Conservation (phyloP, 2,797 vertebrate genomes). For the Phalloptychus januarius region DNA sequence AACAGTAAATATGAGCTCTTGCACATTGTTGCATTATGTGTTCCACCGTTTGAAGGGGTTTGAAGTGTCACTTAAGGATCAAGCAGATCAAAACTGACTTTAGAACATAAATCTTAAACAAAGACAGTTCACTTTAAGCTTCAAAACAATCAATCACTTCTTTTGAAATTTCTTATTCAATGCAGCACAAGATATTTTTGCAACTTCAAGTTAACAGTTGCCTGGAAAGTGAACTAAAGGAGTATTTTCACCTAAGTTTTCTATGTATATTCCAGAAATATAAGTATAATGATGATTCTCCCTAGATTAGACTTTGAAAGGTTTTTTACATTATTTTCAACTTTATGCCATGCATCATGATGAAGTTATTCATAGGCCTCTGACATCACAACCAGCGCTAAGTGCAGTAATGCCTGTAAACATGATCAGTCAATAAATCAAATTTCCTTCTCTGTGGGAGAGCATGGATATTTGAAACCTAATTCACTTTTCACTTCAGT, state of each 20-base stretch:
- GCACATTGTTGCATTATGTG: constrained; percentile 51
- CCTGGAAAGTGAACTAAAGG: not conserved
- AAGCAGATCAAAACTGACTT: constrained; percentile 46
- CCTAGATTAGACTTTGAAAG: not conserved
- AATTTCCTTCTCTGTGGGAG: too few species aligned
- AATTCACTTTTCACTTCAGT: constrained; percentile 19
- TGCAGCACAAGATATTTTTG: not conserved
- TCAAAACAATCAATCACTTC: not conserved
- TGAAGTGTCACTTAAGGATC: constrained; percentile 39
- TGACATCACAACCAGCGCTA: too few species aligned
- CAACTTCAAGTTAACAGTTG: not conserved
- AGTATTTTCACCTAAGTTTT: not conserved
- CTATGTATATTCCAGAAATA: not conserved
- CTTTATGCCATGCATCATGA: not conserved
- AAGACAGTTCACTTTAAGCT: constrained; percentile 5
- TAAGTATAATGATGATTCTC: not conserved
- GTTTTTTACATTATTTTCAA: not conserved
- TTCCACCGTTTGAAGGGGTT: constrained; percentile 19
- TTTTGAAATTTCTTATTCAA: not conserved
- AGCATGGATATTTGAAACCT: too few species aligned
- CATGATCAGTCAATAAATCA: too few species aligned
- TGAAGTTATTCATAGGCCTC: not conserved
- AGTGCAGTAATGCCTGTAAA: too few species aligned
- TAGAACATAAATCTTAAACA: constrained; percentile 14
- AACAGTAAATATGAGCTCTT: constrained; percentile 33